phyloP scores from a whole-genome alignment of 2,888 invertebrate genomes.

The Eurois occulta region DNA sequence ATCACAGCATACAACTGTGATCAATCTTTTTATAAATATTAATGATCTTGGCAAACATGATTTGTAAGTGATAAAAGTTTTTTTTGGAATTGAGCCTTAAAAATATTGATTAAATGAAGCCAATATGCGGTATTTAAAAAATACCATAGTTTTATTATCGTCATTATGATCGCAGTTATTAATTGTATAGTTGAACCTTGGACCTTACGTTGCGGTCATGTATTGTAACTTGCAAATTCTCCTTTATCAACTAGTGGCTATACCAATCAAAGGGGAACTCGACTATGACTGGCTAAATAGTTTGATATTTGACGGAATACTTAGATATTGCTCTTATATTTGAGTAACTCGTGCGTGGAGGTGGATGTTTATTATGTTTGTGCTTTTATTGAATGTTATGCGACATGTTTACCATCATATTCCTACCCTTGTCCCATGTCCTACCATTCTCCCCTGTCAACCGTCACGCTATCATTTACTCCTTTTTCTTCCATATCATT shows the following conservation, averaged over 20 bases:
- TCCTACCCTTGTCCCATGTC: no score
- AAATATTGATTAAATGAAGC: not conserved
- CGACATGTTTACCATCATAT: not conserved
- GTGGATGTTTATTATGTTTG: not conserved
- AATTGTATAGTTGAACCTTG: not conserved
- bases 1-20: slow-evolving; percentile 42
- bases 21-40: slow-evolving; percentile 35
- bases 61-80: slow-evolving; percentile 31
- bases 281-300: not conserved
- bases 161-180: not conserved
- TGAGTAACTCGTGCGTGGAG: not conserved
- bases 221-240: not conserved
- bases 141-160: no score
- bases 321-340: not conserved
- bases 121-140: not conserved
- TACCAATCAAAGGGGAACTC: not conserved
- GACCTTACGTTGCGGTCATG: not conserved
- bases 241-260: not conserved
- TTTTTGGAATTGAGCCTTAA: not conserved
- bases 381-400: not conserved
- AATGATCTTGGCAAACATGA: slow-evolving; percentile 33
- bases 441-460: no score
- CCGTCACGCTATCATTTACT: no score
- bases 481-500: no score
- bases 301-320: not conserved